Evolutionary conservation across 2,113 vertebrate genomes (phyloP).

Genomic region (Lonchura striata): DNA sequence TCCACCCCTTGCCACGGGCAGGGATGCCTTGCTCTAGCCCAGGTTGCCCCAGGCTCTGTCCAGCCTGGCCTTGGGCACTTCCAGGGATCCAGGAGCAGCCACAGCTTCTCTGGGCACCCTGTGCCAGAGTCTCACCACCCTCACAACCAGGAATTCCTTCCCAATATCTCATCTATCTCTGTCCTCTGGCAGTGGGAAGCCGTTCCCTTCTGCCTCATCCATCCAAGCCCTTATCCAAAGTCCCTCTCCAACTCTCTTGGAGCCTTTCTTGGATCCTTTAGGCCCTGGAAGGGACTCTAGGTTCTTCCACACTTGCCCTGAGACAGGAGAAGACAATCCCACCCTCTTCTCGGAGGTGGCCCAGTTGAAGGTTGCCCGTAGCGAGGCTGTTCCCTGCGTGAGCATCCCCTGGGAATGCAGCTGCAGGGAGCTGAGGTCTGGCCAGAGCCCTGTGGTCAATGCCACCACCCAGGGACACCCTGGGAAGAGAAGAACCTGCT

Average conservation of each 20-base stretch:
- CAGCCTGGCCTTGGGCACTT: no score
- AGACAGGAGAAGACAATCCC: not conserved
- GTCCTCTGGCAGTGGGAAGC: not conserved
- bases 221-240: not conserved
- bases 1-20: not conserved
- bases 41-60: rapidly evolving
- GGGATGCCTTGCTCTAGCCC: rapidly evolving
- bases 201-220: not conserved
- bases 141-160: not conserved
- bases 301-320: not conserved
- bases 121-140: not conserved
- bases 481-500: not conserved
- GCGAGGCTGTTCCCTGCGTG: rapidly evolving
- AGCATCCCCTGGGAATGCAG: not conserved
- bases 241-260: not conserved
- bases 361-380: rapidly evolving
- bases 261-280: not conserved
- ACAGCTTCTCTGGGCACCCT: not conserved
- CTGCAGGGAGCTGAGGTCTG: not conserved
- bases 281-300: not conserved
- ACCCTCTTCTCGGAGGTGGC: rapidly evolving
- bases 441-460: rapidly evolving
- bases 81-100: not conserved
- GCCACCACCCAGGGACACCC: rapidly evolving
- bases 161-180: no score